phyloP scores from a whole-genome alignment of 2,797 vertebrate species.

The Eurystomus glaucurus region DNA sequence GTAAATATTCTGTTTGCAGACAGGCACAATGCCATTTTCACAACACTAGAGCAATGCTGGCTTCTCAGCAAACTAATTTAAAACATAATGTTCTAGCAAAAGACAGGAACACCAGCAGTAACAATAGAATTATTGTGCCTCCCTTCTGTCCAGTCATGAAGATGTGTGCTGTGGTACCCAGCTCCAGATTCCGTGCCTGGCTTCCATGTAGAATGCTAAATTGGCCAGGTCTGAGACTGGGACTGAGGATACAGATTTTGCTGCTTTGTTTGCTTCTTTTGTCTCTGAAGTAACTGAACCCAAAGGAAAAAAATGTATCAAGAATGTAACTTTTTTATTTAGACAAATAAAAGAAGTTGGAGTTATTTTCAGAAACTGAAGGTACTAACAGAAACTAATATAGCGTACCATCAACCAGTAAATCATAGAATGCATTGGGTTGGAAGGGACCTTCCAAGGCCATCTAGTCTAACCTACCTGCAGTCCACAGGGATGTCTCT shows the following conservation, averaged over 20 bases:
- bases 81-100: constrained; percentile 28
- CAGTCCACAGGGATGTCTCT: no score
- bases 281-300: neutral
- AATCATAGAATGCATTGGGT: neutral
- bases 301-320: neutral
- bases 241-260: neutral
- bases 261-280: neutral
- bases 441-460: no score
- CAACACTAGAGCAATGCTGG: neutral
- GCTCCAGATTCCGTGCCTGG: neutral
- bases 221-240: neutral
- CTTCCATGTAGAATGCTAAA: neutral
- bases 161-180: neutral
- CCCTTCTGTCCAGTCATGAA: neutral
- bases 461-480: no score
- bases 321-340: neutral
- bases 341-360: neutral
- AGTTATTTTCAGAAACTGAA: neutral
- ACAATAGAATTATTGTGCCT: neutral
- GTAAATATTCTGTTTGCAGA: neutral
- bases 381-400: neutral
- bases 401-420: neutral
- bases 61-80: constrained; percentile 6
- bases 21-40: neutral
- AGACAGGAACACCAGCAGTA: neutral